Base-by-base conservation (phyloP, 2,888 invertebrate genomes). In the Druceiella hillmani region DNA sequence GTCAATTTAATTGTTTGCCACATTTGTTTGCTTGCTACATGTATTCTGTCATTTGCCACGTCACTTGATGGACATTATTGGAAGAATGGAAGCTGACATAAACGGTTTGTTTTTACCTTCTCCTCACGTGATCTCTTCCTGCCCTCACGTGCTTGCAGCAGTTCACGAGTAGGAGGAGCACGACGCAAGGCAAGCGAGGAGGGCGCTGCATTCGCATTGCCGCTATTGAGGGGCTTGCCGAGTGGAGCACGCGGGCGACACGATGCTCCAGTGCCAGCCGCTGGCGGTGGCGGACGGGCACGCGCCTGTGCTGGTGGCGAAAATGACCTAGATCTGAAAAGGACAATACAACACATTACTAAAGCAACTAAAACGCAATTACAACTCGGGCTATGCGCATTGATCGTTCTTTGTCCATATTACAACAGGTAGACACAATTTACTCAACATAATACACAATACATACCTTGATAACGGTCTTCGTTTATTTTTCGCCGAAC, bases 401-500 rank as follows among this genome's bases (percentile, higher is more conserved):
- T n/a, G n/a, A n/a, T n/a, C n/a, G n/a, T n/a, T n/a, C n/a, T n/a
- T n/a, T n/a, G n/a, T n/a, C n/a, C n/a, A n/a, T n/a, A n/a, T n/a
- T n/a, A n/a, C n/a, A n/a, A n/a, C n/a, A n/a, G n/a, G n/a, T n/a
- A n/a, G n/a, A n/a, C n/a, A n/a, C n/a, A n/a, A n/a, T n/a, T n/a
- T n/a, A n/a, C n/a, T n/a, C 6, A 13, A n/a, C 9, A 9, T 22
- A 5, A 31, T 6, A 9, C 5, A 7, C 13, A n/a, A n/a, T 12
- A 2, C 14, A 4, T 33, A 43, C 44, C 44, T 31, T 25, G 44
- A 44, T 26, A 44, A 22, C 13, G 31, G 37, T 14, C 33, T 33
- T 15, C 67, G 66, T 53, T 68, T 69, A 52, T 66, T 68, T 55
- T 69, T 68, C 1, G 84, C 85, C 1, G 87, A 86, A 56, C 88